Evolutionary conservation across 2,888 invertebrate genomes (phyloP), one percentile per base, ranked within the genome.

Genomic region (Chloromyia formosa): DNA sequence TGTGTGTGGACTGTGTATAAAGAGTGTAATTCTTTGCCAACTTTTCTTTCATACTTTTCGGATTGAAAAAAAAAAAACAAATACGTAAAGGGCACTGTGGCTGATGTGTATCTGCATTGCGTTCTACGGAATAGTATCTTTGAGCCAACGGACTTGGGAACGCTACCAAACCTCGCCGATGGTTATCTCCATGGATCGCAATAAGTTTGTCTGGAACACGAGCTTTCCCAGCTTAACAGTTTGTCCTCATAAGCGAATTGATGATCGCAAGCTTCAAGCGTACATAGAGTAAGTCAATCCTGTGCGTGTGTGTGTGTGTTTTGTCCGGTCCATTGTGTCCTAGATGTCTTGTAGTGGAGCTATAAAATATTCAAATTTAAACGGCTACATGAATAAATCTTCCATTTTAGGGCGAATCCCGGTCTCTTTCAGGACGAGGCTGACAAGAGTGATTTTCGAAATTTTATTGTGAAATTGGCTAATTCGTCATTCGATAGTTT

Each of bases 111-210:
- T 90, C 42, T 84, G 83, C 12, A 79, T 88, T 27, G 90, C 89
- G 0, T 84, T 88, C 9, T 88, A 86, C 77, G 88, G 89, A 2
- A 86, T 89, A 9, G 81, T 88, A 20, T 87, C 86, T 78, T 83
- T 90, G 53, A 90, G 91, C 23, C 84, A 85, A 75, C 85, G 88
- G 60, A 91, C 91, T 7, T 89, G 91, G 89, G 82, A 84, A 7
- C 88, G 92, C 27, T 92, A 91, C 81, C 90, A 89, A 82, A 90
- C 89, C 56, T 91, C 91, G 5, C 92, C 92, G 1, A 91, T 91
- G 56, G 92, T 92, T 4, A 89, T 92, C 42, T 91, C 92, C 20
- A 91, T 92, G 90, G 92, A 92, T 82, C 86, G 92, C 1, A 91
- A 92, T 81, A 89, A 90, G 86, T 89, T 90, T 77, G 88, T 90